Evolutionary conservation across 2,797 vertebrate genomes (phyloP).

Genomic region (Phataginus tetradactyla): DNA sequence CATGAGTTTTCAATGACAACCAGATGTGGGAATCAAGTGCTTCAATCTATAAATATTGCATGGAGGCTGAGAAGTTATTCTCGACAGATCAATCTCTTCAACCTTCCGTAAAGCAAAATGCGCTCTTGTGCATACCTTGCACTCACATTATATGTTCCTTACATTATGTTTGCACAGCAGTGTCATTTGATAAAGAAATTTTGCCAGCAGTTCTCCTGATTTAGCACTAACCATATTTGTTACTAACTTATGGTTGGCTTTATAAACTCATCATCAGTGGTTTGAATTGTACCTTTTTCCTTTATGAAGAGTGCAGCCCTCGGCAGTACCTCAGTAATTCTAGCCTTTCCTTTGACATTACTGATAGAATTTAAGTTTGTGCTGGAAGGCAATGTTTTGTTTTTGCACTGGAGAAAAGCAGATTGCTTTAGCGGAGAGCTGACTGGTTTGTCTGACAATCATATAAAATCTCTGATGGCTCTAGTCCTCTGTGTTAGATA

Average conservation of each 20-base stretch:
- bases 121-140: not conserved
- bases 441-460: not conserved
- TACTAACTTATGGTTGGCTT: not conserved
- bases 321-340: not conserved
- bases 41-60: not conserved
- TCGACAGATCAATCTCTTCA: not conserved
- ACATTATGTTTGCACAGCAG: not conserved
- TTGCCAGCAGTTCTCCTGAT: conserved; percentile 23
- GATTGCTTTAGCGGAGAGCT: not conserved
- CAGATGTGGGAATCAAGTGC: not conserved
- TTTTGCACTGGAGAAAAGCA: conserved; percentile 13
- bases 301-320: not conserved
- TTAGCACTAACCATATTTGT: not conserved
- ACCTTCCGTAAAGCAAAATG: not conserved
- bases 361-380: conserved; percentile 2
- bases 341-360: conserved; percentile 3
- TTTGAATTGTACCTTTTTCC: not conserved
- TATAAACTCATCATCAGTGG: not conserved
- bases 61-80: not conserved
- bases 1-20: conserved; percentile 1
- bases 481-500: not conserved
- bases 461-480: not conserved
- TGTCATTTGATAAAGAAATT: conserved; percentile 7
- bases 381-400: not conserved
- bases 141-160: not conserved